Base-by-base conservation (phyloP, 2,888 invertebrate species). In the Lysandra coridon region DNA sequence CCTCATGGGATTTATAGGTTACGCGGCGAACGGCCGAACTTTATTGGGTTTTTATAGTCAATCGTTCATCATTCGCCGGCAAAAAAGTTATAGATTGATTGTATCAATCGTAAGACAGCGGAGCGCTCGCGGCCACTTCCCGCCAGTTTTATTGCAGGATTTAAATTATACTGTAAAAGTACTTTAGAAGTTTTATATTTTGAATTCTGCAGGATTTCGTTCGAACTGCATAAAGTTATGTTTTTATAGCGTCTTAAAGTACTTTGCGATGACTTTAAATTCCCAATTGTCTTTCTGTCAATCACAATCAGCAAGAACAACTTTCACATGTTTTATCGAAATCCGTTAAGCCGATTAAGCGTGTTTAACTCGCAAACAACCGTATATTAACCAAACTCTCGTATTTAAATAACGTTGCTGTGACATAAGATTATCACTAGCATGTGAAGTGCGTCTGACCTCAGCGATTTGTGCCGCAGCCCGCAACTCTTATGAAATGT, bases 1-100 rank as follows among this genome's bases (percentile, higher is more conserved):
- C 84, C 85, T 87, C 89, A 89, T 90, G 88, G 88, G 88, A 90
- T 87, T 88, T 89, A 88, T 88, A 89, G 88, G 89, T 90, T 90
- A 76, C 91, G 89, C 89, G 89, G 84, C 84, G 84, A 88, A 89
- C 89, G 89, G 87, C 85, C 85, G 82, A 80, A 82, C 80, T 83
- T 82, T 83, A 83, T 83, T 82, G 83, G 77, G 82, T 82, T 83
- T 83, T 82, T 83, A 80, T 81, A 85, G 82, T 80, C 87, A 85
- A 84, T 86, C 86, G 89, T 90, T 87, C 86, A 88, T 87, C 87
- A 87, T 86, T 86, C 85, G 83, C 83, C 82, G 80, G 82, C 83
- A 81, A 78, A 75, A 79, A 78, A 81, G 75, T 78, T 79, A 76
- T 40, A 79, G 80, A 80, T 80, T 76, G 76, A 76, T 82, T 78